Conservation (phyloP, 1,140 invertebrate genomes). For the Choristoneura fumiferana region DNA sequence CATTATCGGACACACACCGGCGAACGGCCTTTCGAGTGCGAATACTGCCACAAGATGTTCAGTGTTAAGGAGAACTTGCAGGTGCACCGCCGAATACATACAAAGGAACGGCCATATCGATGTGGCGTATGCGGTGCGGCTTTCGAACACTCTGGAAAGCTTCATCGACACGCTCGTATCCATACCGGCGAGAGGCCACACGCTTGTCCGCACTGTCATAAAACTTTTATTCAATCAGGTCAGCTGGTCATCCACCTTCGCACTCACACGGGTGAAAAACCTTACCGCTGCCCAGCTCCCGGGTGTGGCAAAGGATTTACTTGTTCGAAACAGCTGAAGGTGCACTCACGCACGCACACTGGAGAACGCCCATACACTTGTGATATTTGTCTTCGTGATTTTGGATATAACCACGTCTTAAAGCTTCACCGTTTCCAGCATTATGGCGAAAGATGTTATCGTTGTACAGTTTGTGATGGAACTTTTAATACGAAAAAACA, state of each 20-base stretch:
- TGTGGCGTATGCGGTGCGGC: slow-evolving; percentile 94
- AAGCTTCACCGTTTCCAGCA: slow-evolving; percentile 94
- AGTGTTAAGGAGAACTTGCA: slow-evolving; percentile 95
- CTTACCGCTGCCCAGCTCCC: slow-evolving; percentile 90
- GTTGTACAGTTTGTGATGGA: slow-evolving; percentile 93
- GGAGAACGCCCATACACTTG: slow-evolving; percentile 88
- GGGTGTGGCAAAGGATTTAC: slow-evolving; percentile 92
- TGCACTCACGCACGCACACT: slow-evolving; percentile 90
- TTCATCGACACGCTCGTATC: slow-evolving; percentile 95
- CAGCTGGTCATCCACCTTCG: slow-evolving; percentile 91
- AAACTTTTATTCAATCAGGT: slow-evolving; percentile 94
- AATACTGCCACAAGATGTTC: slow-evolving; percentile 95
- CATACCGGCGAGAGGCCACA: slow-evolving; percentile 95
- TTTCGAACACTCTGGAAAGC: slow-evolving; percentile 94
- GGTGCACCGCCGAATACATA: slow-evolving; percentile 94
- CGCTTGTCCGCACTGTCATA: slow-evolving; percentile 94
- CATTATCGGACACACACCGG: slow-evolving; percentile 96
- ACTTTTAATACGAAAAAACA: slow-evolving; percentile 94
- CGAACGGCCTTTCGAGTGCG: slow-evolving; percentile 91
- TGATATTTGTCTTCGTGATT: slow-evolving; percentile 81
- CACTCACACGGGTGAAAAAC: slow-evolving; percentile 95
- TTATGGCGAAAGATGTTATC: slow-evolving; percentile 94
- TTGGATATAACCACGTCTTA: slow-evolving; percentile 93
- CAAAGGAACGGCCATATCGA: slow-evolving; percentile 91
- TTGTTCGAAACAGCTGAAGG: slow-evolving; percentile 94